Evolutionary conservation across 2,888 invertebrate genomes (phyloP), one percentile per base, ranked within the genome.

Genomic region (Parapristionchus giblindavisi): DNA sequence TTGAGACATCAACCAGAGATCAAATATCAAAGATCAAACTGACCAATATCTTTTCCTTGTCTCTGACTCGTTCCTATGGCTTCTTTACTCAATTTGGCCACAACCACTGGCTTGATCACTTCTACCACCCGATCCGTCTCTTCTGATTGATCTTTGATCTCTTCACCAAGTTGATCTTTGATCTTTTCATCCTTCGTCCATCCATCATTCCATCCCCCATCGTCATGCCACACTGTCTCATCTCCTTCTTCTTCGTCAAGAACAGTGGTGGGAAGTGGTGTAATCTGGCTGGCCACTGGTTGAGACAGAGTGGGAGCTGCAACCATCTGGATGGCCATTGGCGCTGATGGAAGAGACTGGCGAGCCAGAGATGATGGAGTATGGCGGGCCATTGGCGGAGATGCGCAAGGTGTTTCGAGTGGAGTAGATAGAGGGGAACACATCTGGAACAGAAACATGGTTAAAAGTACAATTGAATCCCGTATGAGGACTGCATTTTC

Each of bases 161-260:
- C 68, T 68, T 21, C 14, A n/a, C n/a, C n/a, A n/a, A n/a, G n/a
- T 14, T 48, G 48, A 14, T 48, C 48, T 48, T 48, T 52, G 27
- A 14, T 68, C 52, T 68, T 51, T n/a, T 66, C 61, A n/a, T 61
- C 68, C 48, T 48, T 21, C 21, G 11, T 21, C 68, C 68, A 68
- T 48, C 68, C 68, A n/a, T 68, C 68, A 52, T 68, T 68, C 68
- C 68, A 68, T 34, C 68, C 52, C 27, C 52, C 68, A 8, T 51
- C 48, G 48, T 11, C 48, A 14, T 48, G 48, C 48, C 14, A 48
- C 48, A n/a, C n/a, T n/a, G n/a, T n/a, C n/a, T n/a, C 63, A 29
- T 65, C 40, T 27, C 27, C 63, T 29, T 65, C 63, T 11, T 43
- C 29, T 43, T 65, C 63, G 6, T 43, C 36, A 11, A 43, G 29